These are phyloP conservation scores for Hartigia nigra DNA, from an alignment of 2,888 invertebrate genomes.

Conservation along the genomic window DNA sequence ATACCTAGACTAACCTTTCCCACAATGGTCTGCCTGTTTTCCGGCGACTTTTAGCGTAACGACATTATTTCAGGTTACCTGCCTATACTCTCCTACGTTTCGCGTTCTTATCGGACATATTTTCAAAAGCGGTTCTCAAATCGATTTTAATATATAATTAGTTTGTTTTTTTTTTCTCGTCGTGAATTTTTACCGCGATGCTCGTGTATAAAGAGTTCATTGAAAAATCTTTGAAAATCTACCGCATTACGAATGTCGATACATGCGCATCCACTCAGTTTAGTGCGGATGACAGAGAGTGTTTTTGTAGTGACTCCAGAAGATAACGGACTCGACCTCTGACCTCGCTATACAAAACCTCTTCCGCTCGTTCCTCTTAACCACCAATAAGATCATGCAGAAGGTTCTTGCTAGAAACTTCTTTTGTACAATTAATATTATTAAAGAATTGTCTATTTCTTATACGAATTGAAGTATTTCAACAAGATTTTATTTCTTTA, in stretches of 20 bases:
- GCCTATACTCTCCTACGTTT: slow-evolving; percentile 11
- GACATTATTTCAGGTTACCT: not conserved
- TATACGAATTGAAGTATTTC: not conserved
- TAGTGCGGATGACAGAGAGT: slow-evolving; percentile 52
- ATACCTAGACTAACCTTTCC: not conserved
- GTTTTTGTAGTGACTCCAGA: slow-evolving; percentile 50
- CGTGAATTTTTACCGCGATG: not conserved
- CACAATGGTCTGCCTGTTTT: not conserved
- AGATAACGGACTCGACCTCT: slow-evolving; percentile 53
- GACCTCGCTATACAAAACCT: slow-evolving; percentile 51
- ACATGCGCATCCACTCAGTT: slow-evolving; percentile 23
- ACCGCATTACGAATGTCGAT: slow-evolving; percentile 1
- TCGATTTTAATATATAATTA: not conserved
- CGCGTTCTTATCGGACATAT: not conserved
- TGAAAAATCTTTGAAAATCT: slow-evolving; percentile 31
- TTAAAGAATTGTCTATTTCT: not conserved
- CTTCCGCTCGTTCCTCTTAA: slow-evolving; percentile 46
- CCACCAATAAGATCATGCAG: not conserved
- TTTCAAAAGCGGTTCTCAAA: not conserved
- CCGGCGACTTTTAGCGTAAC: not conserved
- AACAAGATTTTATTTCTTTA: not conserved
- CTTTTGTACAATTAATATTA: not conserved
- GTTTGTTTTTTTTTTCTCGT: not conserved
- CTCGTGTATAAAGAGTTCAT: slow-evolving; percentile 31
- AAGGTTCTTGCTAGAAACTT: not conserved